Conservation (phyloP, 1,140 invertebrate genomes). For the Lepeophtheirus salmonis region DNA sequence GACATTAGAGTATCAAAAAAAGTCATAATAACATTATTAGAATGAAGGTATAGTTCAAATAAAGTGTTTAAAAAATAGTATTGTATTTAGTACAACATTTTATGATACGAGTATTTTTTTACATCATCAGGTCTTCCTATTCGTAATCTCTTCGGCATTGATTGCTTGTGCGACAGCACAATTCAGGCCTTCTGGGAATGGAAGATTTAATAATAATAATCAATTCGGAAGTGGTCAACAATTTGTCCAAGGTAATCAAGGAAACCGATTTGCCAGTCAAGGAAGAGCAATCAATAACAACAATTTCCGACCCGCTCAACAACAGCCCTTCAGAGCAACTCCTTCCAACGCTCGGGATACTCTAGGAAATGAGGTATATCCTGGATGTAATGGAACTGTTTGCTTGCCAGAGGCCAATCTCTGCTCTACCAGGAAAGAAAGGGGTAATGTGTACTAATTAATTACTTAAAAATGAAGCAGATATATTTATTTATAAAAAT, state of each 20-base stretch:
- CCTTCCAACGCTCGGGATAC: constrained; percentile 10
- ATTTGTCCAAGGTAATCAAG: too few species aligned
- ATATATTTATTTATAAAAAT: too few species aligned
- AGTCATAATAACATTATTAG: background rate
- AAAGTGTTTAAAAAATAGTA: too few species aligned
- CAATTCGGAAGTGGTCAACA: background rate
- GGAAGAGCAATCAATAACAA: constrained; percentile 1
- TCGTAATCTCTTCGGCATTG: background rate
- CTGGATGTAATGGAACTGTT: constrained; percentile 17
- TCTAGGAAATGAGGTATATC: constrained; percentile 14
- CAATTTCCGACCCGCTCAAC: background rate
- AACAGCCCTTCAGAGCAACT: constrained; percentile 3
- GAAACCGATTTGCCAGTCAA: background rate
- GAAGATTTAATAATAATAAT: too few species aligned
- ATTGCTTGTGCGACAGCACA: background rate
- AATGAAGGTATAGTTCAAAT: background rate
- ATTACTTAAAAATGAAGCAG: too few species aligned
- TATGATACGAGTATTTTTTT: background rate
- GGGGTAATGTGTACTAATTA: too few species aligned
- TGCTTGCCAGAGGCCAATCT: constrained; percentile 18
- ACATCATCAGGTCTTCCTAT: background rate
- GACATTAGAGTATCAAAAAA: background rate
- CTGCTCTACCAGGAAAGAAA: constrained; percentile 8
- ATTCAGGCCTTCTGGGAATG: too few species aligned
- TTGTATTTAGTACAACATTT: background rate